Base-by-base conservation (phyloP, 2,113 vertebrate genomes). In the Lichenostomus cassidix region DNA sequence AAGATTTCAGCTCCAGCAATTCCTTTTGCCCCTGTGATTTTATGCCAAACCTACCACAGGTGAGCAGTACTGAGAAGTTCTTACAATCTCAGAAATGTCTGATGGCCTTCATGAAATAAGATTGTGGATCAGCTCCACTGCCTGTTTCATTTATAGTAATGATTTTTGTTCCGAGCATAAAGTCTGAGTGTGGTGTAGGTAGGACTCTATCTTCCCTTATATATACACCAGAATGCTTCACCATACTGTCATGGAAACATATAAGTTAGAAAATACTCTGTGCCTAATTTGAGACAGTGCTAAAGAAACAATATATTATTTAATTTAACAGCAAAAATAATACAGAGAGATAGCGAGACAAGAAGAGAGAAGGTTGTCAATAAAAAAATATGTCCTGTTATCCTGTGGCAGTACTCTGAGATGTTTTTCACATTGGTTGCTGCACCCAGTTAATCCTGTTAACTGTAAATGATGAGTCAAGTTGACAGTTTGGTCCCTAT, bases 401-500 rank as follows among this genome's bases (percentile, higher is more conserved):
- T 91, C 46, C 44, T 60, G 22, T 83, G 56, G 49, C 62, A 70
- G 37, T 83, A 94, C 58, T 90, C 55, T 50, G 59, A 84, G 39
- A 90, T 92, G 27, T 73, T 85, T 93, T 93, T 75, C 53, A 29
- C 73, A 9, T 86, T 92, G 39, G 49, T 91, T 84, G 25, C 58
- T 93, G 24, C 68, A 74, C n/a, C 29, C 65, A 76, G 63, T 76
- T 88, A 92, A 94, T 92, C 75, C 63, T 44, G 77, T 91, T 94
- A 94, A 56, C 69, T 78, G 63, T 77, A 94, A 92, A 93, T 94
- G 73, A 91, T 96, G 92, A 96, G 91, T 89, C 53, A 95, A 90
- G 79, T 80, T 97, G 97, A 97, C 93, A 95, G 84, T 44, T 89
- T 76, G 64, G 89, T 87, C 91, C 73, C 65, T 92, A 95, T 97